Evolutionary conservation across 2,888 invertebrate genomes (phyloP), one percentile per base, ranked within the genome.

Genomic region (Celastrina argiolus): DNA sequence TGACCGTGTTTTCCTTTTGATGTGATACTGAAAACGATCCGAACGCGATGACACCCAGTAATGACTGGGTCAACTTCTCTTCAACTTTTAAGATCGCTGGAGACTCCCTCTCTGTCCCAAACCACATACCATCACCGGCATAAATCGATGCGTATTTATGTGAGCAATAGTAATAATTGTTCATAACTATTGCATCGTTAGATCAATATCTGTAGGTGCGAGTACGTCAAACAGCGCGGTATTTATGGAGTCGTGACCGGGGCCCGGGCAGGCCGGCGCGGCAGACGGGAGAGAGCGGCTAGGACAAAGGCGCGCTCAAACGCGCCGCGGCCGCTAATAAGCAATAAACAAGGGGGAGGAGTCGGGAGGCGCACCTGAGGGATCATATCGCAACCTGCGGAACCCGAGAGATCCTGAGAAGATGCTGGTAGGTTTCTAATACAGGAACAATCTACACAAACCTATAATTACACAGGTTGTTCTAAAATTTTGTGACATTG

Each of bases 261-360:
- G n/a, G n/a, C n/a, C n/a, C n/a, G n/a, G n/a, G n/a, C n/a, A n/a
- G n/a, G n/a, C n/a, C n/a, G n/a, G n/a, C n/a, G n/a, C n/a, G n/a
- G 73, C 74, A 68, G 68, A 64, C 77, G 73, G 78, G 73, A 72
- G 69, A 67, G 67, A 71, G 66, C 89, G 90, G 90, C 84, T 83
- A 89, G 88, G 88, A 90, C 89, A 91, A 90, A 89, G 90, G 82
- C 81, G 79, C 78, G 83, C 85, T 87, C 89, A 90, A 90, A 88
- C 83, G 87, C 78, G 86, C 90, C 90, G 90, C 89, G 77, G 78
- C 79, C 81, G 88, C 89, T 91, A 91, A 90, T 91, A 90, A 91
- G 91, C 90, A 90, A 91, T 91, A 91, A 91, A 91, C 91, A 91
- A 90, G 91, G 88, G 90, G 91, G 91, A 87, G 90, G 88, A 79